These are phyloP conservation scores for Trachelus troglodyta DNA, from an alignment of 2,888 invertebrate genomes.

Conservation along the genomic window DNA sequence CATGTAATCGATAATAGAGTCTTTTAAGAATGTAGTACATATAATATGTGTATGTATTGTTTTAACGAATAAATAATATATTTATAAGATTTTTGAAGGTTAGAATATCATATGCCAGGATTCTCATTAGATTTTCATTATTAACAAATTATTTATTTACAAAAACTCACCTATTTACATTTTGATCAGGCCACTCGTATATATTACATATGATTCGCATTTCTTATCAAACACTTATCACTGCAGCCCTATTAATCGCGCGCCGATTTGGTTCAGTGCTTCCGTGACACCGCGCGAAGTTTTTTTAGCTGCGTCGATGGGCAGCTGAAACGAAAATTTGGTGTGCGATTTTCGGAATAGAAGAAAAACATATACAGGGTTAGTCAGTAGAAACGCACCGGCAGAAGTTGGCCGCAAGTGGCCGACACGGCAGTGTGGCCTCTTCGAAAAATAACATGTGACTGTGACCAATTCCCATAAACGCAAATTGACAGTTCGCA, in stretches of 20 bases:
- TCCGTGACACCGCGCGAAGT: slow-evolving; percentile 69
- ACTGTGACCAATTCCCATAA: no score
- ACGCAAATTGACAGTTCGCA: no score
- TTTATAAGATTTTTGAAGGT: slow-evolving; percentile 29
- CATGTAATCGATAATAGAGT: background rate
- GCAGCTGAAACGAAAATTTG: slow-evolving; percentile 66
- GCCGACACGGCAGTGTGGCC: no score
- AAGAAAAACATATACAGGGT: background rate
- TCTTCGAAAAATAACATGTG: no score
- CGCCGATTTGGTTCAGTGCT: slow-evolving; percentile 71
- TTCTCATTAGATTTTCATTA: background rate
- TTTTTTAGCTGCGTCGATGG: slow-evolving; percentile 67
- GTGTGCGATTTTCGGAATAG: slow-evolving; percentile 1
- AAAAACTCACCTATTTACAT: slow-evolving; percentile 4
- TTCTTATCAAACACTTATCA: slow-evolving; percentile 35
- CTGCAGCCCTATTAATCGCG: slow-evolving; percentile 70
- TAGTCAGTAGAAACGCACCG: no score
- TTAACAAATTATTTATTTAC: slow-evolving; percentile 1
- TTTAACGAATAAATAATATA: slow-evolving; percentile 38
- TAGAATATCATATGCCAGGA: background rate
- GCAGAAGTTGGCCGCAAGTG: no score
- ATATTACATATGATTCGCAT: background rate
- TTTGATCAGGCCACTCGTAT: background rate
- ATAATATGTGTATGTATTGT: slow-evolving; percentile 23
- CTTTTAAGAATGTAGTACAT: background rate